Percentiles rank a stretch among this genome's conserved stretches.
Conservation (phyloP, 2,797 vertebrate genomes). For the Tapera naevia region DNA sequence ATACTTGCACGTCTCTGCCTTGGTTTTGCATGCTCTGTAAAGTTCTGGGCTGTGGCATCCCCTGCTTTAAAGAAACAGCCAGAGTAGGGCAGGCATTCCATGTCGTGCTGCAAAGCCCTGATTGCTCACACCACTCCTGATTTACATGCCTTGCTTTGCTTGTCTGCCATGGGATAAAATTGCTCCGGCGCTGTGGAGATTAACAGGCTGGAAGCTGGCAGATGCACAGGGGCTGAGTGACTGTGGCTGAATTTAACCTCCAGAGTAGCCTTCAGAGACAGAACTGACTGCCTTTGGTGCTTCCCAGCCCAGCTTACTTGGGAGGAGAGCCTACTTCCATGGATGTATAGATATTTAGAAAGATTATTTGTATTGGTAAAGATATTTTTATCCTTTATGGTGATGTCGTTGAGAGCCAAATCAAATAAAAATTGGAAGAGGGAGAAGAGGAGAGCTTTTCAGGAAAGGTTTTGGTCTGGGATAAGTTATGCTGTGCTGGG, state of each 20-base stretch:
- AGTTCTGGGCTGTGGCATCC: background rate
- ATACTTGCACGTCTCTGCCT: accelerated
- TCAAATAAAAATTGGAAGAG: background rate
- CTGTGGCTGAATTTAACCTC: background rate
- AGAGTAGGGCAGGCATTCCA: too few species aligned
- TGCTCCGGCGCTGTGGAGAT: background rate
- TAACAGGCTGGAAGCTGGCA: background rate
- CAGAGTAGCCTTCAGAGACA: background rate
- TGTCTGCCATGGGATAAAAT: background rate
- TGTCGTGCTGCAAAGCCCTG: background rate
- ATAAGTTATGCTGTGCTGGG: background rate
- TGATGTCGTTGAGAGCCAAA: background rate
- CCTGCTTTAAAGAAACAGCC: background rate
- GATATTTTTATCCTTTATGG: background rate
- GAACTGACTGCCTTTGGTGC: background rate
- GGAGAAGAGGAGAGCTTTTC: background rate
- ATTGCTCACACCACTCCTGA: background rate
- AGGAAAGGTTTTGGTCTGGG: background rate
- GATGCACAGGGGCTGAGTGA: background rate
- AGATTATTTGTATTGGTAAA: background rate
- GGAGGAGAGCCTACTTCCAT: background rate
- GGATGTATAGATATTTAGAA: background rate
- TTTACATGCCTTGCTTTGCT: background rate
- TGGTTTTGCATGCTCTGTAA: background rate
- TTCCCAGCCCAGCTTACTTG: background rate